Evolutionary conservation across 2,797 vertebrate genomes (phyloP), one percentile per base, ranked within the genome.

Genomic region (Nannoperca obscura): DNA sequence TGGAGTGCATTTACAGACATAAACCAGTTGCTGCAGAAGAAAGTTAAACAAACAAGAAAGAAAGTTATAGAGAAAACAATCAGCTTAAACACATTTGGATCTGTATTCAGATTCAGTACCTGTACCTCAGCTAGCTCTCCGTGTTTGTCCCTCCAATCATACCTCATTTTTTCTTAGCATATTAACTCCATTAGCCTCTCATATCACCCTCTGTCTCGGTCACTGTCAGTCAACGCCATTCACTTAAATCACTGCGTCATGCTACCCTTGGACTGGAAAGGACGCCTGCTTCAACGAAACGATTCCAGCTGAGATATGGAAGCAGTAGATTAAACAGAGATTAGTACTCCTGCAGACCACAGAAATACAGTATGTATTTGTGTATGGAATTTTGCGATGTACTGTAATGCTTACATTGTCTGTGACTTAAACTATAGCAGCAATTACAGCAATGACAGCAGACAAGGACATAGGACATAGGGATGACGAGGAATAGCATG

Each of bases 121-220:
- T 78, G 73, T 79, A 69, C 49, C 73, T 79, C 72, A 32, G 61
- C 58, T 70, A 19, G 42, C 46, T 74, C 64, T 74, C 34, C 44
- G 46, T 69, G 52, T 76, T 66, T 76, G 58, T 80, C 62, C 59
- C 42, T 76, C 54, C 62, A 72, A 59, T 78, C 70, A 69, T 50
- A 64, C 72, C 63, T 66, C 69, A 62, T 66, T 66, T 71, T 79
- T 76, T 49, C 81, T 79, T 78, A 67, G 72, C 71, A 77, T 90
- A 86, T 93, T 90, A 92, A 88, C 89, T 90, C 81, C 80, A 84
- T 88, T 92, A 88, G 85, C 90, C 89, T 85, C 86, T 89, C 84
- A 63, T 87, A 88, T 88, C 80, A 53, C 83, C 74, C 59, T 78
- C 85, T 81, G 83, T 91, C 88, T 90, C 59, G 80, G 86, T 78